A percentile compares a stretch with the other conserved stretches of the same genome.
Conservation (phyloP, 2,888 invertebrate species). For the Bombylius discolor region DNA sequence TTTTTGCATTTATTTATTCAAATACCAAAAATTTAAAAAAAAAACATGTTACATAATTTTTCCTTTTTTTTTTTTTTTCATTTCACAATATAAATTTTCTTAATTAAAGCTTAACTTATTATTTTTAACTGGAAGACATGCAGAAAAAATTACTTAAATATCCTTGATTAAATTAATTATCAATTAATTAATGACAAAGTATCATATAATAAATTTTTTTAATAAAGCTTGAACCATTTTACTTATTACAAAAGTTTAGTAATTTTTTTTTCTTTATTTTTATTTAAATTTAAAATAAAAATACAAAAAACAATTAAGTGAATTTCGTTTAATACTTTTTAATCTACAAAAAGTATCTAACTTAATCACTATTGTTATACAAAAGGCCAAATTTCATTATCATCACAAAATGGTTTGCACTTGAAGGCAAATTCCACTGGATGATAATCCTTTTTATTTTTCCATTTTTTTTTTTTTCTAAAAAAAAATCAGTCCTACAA, state of each 20-base stretch:
- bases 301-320: neutral
- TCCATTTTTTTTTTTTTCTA: too few relatives aligned
- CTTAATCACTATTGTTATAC: too few relatives aligned
- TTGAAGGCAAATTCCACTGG: constrained; percentile 6
- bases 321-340: too few relatives aligned
- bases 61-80: neutral
- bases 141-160: too few relatives aligned
- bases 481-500: too few relatives aligned
- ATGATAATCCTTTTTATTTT: constrained; percentile 1
- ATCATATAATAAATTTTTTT: neutral
- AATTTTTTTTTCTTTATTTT: neutral
- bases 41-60: neutral
- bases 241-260: neutral
- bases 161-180: too few relatives aligned
- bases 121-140: constrained; percentile 2
- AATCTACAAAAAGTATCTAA: too few relatives aligned
- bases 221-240: neutral
- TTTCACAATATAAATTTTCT: neutral
- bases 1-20: neutral
- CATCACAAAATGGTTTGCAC: constrained; percentile 6
- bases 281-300: neutral
- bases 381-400: neutral
- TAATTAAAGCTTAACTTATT: neutral
- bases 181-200: neutral
- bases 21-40: neutral